Evolutionary conservation across 2,797 vertebrate genomes (phyloP).

Genomic region (Arremon aurantiirostris): DNA sequence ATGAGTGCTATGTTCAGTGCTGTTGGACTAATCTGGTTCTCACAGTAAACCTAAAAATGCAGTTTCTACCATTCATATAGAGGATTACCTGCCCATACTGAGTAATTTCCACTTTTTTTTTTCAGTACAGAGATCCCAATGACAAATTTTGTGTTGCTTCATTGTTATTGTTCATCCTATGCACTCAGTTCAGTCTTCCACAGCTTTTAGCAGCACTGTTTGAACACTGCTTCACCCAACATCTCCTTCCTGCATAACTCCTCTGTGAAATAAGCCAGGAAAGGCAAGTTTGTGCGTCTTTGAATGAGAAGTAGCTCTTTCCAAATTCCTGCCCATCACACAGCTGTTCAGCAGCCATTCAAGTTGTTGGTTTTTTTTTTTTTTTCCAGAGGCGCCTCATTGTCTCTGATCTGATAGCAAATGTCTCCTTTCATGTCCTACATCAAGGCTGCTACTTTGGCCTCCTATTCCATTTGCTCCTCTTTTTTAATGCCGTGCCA

Average conservation of each 20-base stretch:
- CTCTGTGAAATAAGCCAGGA: not conserved
- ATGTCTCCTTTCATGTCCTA: conserved; percentile 37
- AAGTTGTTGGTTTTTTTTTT: not conserved
- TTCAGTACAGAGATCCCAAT: not conserved
- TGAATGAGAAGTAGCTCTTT: not conserved
- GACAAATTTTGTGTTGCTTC: not conserved
- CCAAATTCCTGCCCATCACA: not conserved
- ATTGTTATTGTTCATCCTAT: not conserved
- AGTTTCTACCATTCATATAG: not conserved
- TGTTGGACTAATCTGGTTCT: not conserved
- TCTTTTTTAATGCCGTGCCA: conserved; percentile 25
- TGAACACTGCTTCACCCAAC: not conserved
- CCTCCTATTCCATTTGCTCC: conserved; percentile 19
- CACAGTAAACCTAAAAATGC: not conserved
- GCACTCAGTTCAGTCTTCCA: not conserved
- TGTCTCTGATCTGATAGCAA: conserved; percentile 40
- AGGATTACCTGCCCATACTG: not conserved
- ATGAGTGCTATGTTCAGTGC: not conserved
- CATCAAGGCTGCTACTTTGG: conserved; percentile 44
- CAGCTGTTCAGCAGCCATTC: not conserved
- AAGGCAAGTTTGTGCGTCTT: not conserved
- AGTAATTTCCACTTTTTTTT: not conserved
- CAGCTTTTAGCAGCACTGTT: not conserved
- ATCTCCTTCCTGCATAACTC: not conserved
- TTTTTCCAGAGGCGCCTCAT: not conserved